phyloP scores from a whole-genome alignment of 1,140 invertebrate species.

The Fopius arisanus region DNA sequence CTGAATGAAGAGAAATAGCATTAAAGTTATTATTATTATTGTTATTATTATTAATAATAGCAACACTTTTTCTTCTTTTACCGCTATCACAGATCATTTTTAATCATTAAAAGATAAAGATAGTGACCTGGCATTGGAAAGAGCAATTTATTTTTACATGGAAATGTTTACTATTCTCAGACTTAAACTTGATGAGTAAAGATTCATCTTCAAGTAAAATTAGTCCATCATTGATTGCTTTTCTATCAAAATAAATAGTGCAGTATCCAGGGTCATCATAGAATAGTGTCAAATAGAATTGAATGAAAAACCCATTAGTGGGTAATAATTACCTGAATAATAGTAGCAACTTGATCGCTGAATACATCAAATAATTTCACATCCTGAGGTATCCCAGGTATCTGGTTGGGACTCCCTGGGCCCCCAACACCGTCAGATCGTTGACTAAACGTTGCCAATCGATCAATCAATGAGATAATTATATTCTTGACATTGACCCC shows the following conservation, averaged over 20 bases:
- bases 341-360: constrained; percentile 95
- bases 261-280: constrained; percentile 53
- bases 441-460: constrained; percentile 85
- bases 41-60: too few relatives aligned
- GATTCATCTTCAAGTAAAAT: constrained; percentile 33
- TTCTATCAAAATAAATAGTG: constrained; percentile 38
- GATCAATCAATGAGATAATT: constrained; percentile 95
- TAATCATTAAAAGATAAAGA: background rate
- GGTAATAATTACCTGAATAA: constrained; percentile 78
- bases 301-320: background rate
- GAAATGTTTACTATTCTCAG: constrained; percentile 47
- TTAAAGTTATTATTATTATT: too few relatives aligned
- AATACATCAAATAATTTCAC: constrained; percentile 98
- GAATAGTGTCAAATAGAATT: constrained; percentile 10
- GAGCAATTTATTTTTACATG: background rate
- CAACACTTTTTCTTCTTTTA: too few relatives aligned
- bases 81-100: background rate
- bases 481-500: constrained; percentile 99
- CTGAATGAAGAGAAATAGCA: background rate
- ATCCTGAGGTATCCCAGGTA: constrained; percentile 81
- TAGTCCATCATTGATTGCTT: constrained; percentile 37
- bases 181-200: constrained; percentile 61
- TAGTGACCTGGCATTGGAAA: background rate
- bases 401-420: constrained; percentile 60
- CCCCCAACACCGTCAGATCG: constrained; percentile 70